Base-by-base conservation (phyloP, 1,140 invertebrate genomes). In the Sarcophaga peregrina region DNA sequence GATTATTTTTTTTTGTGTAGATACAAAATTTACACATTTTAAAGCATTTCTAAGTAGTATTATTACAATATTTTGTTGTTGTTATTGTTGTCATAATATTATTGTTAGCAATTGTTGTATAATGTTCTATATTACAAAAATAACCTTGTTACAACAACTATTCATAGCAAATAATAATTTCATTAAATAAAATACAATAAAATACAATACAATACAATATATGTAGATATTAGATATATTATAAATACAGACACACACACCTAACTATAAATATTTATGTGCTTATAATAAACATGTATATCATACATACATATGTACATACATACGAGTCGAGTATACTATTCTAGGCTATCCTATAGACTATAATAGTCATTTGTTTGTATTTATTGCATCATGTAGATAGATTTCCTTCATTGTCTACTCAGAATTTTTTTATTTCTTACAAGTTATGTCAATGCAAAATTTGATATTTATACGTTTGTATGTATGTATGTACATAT, bases 1-100 rank as follows among this genome's bases (percentile, higher is more conserved):
- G 4, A 37, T 37, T 58, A n/a, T 58, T 58, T 58, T 58, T 10
- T 13, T 52, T 52, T 10, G n/a, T 58, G 15, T 58, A 58, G n/a
- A 58, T 58, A 58, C 54, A 58, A 58, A 58, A 58, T 58, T 58
- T 58, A 58, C 54, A 58, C 54, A 58, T 58, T 58, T 58, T 58
- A n/a, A 58, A n/a, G 54, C 54, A 58, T 58, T 58, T 58, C 5
- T 58, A 58, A 58, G 54, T 58, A 58, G 13, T 58, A 58, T 58
- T 58, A 58, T 37, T 37, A 37, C 4, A 37, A 2, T 37, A 37
- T 37, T 37, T 58, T 58, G 54, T 58, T 58, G 54, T 15, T 58
- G n/a, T 58, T n/a, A 15, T n/a, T n/a, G 54, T n/a, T n/a, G n/a
- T 58, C 13, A 58, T 58, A 58, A 58, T 58, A 58, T 58, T 58